phyloP scores from a whole-genome alignment of 2,888 invertebrate genomes.

The Cerastoderma edule region DNA sequence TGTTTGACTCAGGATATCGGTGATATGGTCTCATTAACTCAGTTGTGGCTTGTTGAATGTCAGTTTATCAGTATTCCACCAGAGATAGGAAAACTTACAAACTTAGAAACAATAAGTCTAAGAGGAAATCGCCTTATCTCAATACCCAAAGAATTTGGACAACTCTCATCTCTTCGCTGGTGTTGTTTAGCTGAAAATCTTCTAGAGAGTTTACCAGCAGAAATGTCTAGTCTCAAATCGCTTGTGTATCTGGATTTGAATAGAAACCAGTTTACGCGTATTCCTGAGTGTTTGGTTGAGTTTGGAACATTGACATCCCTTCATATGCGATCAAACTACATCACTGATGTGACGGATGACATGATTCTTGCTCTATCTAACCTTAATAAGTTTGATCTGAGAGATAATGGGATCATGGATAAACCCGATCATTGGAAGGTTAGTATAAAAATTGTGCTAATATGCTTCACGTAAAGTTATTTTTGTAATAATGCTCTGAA shows the following conservation, averaged over 20 bases:
- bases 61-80: slow-evolving; percentile 74
- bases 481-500: too few relatives aligned
- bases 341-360: slow-evolving; percentile 74
- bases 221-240: slow-evolving; percentile 64
- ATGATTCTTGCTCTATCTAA: slow-evolving; percentile 75
- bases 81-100: slow-evolving; percentile 72
- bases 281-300: slow-evolving; percentile 75
- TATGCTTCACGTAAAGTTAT: too few relatives aligned
- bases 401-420: slow-evolving; percentile 75
- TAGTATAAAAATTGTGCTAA: too few relatives aligned
- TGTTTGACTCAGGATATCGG: slow-evolving; percentile 77
- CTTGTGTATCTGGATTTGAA: slow-evolving; percentile 78
- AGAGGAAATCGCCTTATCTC: slow-evolving; percentile 71
- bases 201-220: slow-evolving; percentile 71
- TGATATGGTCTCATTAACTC: slow-evolving; percentile 68
- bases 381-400: slow-evolving; percentile 79
- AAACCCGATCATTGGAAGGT: slow-evolving; percentile 82
- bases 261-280: slow-evolving; percentile 71
- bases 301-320: slow-evolving; percentile 70
- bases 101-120: slow-evolving; percentile 75
- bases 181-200: slow-evolving; percentile 79
- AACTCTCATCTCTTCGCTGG: slow-evolving; percentile 76
- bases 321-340: slow-evolving; percentile 71
- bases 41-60: slow-evolving; percentile 79
- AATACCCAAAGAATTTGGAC: slow-evolving; percentile 73